Evolutionary conservation across 92 coral and sea anemone genomes (phyloP), one percentile per base, ranked within the genome.

Genomic region (Phymanthus crucifer): DNA sequence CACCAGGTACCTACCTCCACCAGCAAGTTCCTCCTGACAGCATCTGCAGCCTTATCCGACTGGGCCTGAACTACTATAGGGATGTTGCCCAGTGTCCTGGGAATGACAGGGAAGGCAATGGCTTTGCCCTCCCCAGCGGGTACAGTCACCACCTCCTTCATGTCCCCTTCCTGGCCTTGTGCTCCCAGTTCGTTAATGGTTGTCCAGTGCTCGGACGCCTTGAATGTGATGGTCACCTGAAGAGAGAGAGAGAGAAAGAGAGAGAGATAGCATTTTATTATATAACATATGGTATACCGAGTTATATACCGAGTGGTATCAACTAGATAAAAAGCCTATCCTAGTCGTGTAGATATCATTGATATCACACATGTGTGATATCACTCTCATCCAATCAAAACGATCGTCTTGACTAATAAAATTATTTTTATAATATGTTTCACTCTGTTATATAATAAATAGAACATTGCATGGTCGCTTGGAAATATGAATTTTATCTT

Each of bases 61-160:
- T 95, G 98, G 57, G 99, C 99, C 81, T 84, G 91, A 70, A 93
- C 92, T 27, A 78, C 83, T 65, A 95, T 43, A 5, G 99, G 98
- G 14, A 95, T 81, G 50, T 80, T 34, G 19, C 98, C 99, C 32
- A 95, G 89, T 58, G 87, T 83, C 45, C 23, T 84, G 1, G 92
- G 92, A 14, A 88, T 90, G 72, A 95, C 86, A 11, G 99, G 98
- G 66, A 95, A 95, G 43, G 99, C 89, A 26, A 93, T 86, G 1
- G 94, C 88, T 57, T 72, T 81, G 33, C 99, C 99, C 72, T 91
- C 74, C n/a, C 90, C 88, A 46, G 98, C 95, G 3, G 88, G 89
- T 5, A 95, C 93, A 3, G 83, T 74, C 68, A 93, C 73, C 72
- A 69, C 80, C 11, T 43, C 73, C 18, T 46, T 81, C 50, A 88